phyloP scores from a whole-genome alignment of 2,888 invertebrate species.

The Trichogramma evanescens region DNA sequence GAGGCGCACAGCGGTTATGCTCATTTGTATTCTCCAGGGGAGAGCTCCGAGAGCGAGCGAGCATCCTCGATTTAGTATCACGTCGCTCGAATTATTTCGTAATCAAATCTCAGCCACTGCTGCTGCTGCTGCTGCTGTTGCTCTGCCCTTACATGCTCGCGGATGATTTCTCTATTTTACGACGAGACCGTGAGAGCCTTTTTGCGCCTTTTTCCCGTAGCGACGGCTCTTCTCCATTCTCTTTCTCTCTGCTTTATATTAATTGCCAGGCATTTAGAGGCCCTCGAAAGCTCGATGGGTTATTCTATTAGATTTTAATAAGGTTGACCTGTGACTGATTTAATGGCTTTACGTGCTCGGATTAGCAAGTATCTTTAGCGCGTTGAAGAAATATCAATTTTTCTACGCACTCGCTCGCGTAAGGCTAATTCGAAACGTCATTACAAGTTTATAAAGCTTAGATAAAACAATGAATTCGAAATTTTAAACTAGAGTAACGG shows the following conservation, averaged over 20 bases:
- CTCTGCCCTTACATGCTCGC: slow-evolving; percentile 6
- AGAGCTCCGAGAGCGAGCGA: slow-evolving; percentile 26
- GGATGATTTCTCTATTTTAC: slow-evolving; percentile 45
- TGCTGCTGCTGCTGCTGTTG: not conserved
- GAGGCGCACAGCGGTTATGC: slow-evolving; percentile 37
- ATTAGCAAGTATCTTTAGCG: no score
- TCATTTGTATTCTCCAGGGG: slow-evolving; percentile 47
- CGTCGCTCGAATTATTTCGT: slow-evolving; percentile 47
- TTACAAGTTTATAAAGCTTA: no score
- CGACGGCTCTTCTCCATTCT: not conserved
- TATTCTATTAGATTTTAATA: slow-evolving; percentile 16
- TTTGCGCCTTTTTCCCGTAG: not conserved
- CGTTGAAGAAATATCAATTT: no score
- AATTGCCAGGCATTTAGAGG: slow-evolving; percentile 12
- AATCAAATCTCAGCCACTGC: slow-evolving; percentile 42
- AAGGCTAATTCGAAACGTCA: no score
- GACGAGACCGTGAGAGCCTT: slow-evolving; percentile 36
- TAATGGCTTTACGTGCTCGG: no score
- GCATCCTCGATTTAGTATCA: slow-evolving; percentile 44
- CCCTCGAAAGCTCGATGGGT: slow-evolving; percentile 3
- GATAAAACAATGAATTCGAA: no score
- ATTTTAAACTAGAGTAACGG: no score
- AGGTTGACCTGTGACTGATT: not conserved
- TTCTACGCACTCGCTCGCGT: no score
- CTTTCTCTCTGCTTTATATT: slow-evolving; percentile 3